These are phyloP conservation scores for Drosophila asahinai DNA, from an alignment of 1,140 invertebrate genomes.

Conservation along the genomic window DNA sequence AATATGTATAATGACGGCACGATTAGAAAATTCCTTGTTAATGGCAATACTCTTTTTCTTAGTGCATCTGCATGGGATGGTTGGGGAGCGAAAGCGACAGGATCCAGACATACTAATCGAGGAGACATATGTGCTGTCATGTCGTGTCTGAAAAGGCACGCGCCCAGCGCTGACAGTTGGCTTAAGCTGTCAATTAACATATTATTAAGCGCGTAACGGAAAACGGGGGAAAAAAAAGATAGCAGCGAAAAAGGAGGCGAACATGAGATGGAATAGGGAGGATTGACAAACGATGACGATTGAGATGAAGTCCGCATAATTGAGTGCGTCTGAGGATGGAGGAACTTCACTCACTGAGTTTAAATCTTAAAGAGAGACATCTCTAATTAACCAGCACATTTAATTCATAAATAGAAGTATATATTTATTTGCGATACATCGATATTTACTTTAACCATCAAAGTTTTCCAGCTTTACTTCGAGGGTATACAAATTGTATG, in stretches of 20 bases:
- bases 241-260: not conserved
- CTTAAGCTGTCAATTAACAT: conserved; percentile 58
- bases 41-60: too few species aligned
- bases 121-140: conserved; percentile 57
- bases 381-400: too few species aligned
- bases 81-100: not conserved
- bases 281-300: conserved; percentile 8
- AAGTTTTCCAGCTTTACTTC: too few species aligned
- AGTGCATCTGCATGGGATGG: too few species aligned
- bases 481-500: not conserved
- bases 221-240: not conserved
- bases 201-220: conserved; percentile 48
- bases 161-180: conserved; percentile 49
- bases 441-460: too few species aligned
- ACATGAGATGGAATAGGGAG: not conserved
- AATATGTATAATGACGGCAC: too few species aligned
- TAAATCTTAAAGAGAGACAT: too few species aligned
- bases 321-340: conserved; percentile 3
- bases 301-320: conserved; percentile 19
- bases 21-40: too few species aligned
- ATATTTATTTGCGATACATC: too few species aligned
- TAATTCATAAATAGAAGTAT: too few species aligned
- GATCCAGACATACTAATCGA: conserved; percentile 36
- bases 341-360: not conserved
- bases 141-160: conserved; percentile 41